Evolutionary conservation across 2,797 vertebrate species (phyloP), one percentile per base, ranked within the genome.

Genomic region (Adrianichthys oophorus): DNA sequence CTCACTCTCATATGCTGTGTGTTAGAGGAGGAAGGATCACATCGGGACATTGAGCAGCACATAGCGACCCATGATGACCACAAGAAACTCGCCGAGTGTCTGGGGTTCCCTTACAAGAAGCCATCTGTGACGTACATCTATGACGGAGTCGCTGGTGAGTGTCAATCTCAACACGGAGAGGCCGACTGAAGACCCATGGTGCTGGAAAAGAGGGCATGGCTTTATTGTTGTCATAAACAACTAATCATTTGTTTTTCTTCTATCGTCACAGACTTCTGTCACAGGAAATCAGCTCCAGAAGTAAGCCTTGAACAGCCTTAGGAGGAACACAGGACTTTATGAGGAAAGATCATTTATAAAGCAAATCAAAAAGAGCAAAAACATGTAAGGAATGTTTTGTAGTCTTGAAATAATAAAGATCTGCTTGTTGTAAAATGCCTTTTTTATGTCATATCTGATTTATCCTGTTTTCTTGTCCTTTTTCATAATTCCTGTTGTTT

Each of bases 231-330:
- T 16, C 8, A 23, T 4, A 56, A 45, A 10, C 0, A 19, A 14
- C 15, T 23, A 16, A 21, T 5, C 6, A 12, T 19, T 3, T 3
- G 14, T 21, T 19, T 52, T 0, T 53, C 15, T 45, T 41, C 4
- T 72, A 5, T 55, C 21, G 15, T 49, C 26, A 14, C 78, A 81
- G 78, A 79, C 29, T 73, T 75, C 1, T 81, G 76, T 42, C 69
- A 64, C 8, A 62, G 49, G 53, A 67, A 60, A 21, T 52, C 62
- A 1, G 8, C 56, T 47, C 43, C 55, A 24, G 52, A 41, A 0
- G 21, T 4, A 21, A 4, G 19, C 1, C 1, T 12, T 6, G 41
- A 10, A 12, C 6, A 2, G n/a, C 0, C 48, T 12, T 50, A 32
- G 32, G 32, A 32, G 32, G 26, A 62, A 17, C 3, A 41, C 4